Evolutionary conservation across 2,113 vertebrate genomes (phyloP), one percentile per base, ranked within the genome.

Genomic region (Alexandromys fortis): DNA sequence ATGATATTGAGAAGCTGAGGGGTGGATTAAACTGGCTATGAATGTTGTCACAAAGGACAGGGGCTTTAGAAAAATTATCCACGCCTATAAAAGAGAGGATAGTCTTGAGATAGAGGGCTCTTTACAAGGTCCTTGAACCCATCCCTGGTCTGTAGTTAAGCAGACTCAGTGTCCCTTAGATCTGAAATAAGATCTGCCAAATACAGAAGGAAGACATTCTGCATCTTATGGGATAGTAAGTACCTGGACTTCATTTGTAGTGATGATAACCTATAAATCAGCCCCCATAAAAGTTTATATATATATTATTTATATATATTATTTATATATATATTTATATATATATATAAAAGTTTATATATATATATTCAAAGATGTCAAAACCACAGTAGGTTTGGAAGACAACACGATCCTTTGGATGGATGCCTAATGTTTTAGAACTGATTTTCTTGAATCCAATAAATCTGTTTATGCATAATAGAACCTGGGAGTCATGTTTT

Each of bases 231-330:
- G 58, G 68, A 61, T 8, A 65, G 47, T 70, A 83, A 90, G 70
- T 61, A 45, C n/a, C 73, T 79, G 68, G 86, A 45, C 68, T 95
- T 94, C 68, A 55, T 81, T 86, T 96, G 85, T 86, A 58, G 58
- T 94, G 83, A 58, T 73, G 95, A 86, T 77, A 63, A 92, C 38
- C 73, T 82, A 81, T 94, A 88, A 93, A 93, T 96, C 79, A 86
- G 26, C 75, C 28, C 38, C 68, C 35, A 33, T 83, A 90, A 79
- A 93, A 81, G 24, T 42, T 73, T 42, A 35, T 77, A 22, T 38
- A 14, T 79, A 26, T 85, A n/a, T n/a, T n/a, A n/a, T n/a, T n/a
- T n/a, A n/a, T n/a, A n/a, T n/a, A n/a, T n/a, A n/a, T n/a, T n/a
- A n/a, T n/a, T n/a, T n/a, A n/a, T n/a, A n/a, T n/a, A n/a, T n/a